phyloP scores from a whole-genome alignment of 2,113 vertebrate species.

The Catharus minimus region DNA sequence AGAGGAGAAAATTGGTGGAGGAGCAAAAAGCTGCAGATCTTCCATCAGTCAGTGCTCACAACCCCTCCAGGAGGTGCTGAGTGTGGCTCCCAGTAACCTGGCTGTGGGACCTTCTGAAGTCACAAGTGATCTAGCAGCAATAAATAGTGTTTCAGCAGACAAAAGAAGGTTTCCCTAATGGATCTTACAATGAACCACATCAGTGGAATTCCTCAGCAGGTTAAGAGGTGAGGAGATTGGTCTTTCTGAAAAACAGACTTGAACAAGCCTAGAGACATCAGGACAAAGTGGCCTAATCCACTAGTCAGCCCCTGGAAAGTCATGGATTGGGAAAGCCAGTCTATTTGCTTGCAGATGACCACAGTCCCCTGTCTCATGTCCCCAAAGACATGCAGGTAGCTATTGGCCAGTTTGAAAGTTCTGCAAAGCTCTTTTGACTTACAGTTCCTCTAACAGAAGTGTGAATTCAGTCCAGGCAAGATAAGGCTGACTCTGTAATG shows the following conservation, averaged over 20 bases:
- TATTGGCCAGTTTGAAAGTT: not conserved
- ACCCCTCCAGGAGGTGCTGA: not conserved
- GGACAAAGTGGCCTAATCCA: not conserved
- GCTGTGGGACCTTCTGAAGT: not conserved
- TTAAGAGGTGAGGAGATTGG: not conserved
- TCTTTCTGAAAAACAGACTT: not conserved
- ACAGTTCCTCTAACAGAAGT: not conserved
- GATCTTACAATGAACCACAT: not conserved
- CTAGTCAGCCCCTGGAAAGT: not conserved
- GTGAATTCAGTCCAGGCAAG: not conserved
- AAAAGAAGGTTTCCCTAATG: not conserved
- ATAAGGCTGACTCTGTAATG: not conserved
- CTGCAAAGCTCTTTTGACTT: not conserved
- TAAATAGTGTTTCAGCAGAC: not conserved
- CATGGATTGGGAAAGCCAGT: not conserved
- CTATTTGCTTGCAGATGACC: not conserved
- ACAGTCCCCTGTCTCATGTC: not conserved
- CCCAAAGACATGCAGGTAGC: not conserved
- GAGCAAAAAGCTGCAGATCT: not conserved
- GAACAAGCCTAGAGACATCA: not conserved
- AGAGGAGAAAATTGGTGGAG: not conserved
- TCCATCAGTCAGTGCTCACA: not conserved
- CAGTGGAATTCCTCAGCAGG: not conserved
- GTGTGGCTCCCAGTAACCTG: not conserved
- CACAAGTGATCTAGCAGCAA: not conserved